A percentile compares a stretch with the other conserved stretches of the same genome.
Conservation (phyloP, 2,113 vertebrate species). For the Manacus vitellinus region DNA sequence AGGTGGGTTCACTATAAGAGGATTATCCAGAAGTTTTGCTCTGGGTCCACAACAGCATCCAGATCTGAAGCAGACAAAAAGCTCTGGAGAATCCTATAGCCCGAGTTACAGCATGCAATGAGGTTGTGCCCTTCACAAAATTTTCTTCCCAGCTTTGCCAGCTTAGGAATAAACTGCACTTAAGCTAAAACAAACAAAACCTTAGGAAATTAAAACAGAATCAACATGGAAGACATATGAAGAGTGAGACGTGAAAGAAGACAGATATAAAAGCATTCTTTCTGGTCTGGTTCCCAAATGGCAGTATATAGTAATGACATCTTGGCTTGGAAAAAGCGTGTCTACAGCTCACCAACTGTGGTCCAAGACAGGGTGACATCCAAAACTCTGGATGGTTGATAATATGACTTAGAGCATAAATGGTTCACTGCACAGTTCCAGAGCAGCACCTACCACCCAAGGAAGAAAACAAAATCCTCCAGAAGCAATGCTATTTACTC, state of each 20-base stretch:
- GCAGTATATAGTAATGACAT: not conserved
- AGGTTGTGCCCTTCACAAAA: not conserved
- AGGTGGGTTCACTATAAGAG: not conserved
- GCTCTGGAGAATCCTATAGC: not conserved
- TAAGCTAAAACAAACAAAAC: not conserved
- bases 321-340: not conserved
- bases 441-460: not conserved
- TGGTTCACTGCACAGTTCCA: not conserved
- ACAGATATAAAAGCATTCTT: not conserved
- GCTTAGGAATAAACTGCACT: not conserved
- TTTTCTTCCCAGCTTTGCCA: not conserved
- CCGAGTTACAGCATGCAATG: not conserved
- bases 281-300: conserved; percentile 13
- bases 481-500: not conserved
- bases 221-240: not conserved
- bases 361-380: not conserved
- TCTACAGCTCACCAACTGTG: conserved; percentile 6
- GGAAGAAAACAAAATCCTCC: not conserved
- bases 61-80: not conserved
- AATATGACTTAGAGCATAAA: not conserved
- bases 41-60: not conserved
- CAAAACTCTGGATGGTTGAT: not conserved
- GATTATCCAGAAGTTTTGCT: not conserved
- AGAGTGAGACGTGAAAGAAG: not conserved
- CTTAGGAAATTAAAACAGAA: not conserved